These are phyloP conservation scores for Condylostylus longicornis DNA, from an alignment of 1,140 invertebrate genomes.

Conservation along the genomic window DNA sequence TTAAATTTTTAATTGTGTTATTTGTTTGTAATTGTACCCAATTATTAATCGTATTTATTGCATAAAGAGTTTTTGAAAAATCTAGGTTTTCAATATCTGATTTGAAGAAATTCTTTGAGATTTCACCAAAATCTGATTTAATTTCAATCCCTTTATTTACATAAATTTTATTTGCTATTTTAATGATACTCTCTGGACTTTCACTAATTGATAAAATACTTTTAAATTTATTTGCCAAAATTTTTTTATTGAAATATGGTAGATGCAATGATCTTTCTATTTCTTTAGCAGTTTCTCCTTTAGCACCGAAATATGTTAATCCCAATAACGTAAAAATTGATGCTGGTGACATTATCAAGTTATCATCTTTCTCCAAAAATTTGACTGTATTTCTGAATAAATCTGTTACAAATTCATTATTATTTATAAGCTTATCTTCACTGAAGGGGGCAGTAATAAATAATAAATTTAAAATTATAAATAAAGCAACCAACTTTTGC, in stretches of 20 bases:
- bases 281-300: slow-evolving; percentile 36
- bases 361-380: slow-evolving; percentile 27
- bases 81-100: slow-evolving; percentile 31
- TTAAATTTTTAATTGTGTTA: slow-evolving; percentile 40
- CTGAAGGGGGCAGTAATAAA: too few species aligned
- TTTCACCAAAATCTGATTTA: slow-evolving; percentile 13
- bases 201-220: slow-evolving; percentile 14
- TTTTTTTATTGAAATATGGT: slow-evolving; percentile 10
- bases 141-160: slow-evolving; percentile 17
- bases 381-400: too few species aligned
- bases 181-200: too few species aligned
- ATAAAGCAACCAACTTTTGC: too few species aligned
- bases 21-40: slow-evolving; percentile 45
- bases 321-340: slow-evolving; percentile 40
- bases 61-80: slow-evolving; percentile 26
- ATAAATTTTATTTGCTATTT: slow-evolving; percentile 29
- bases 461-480: too few species aligned
- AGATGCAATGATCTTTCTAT: slow-evolving; percentile 34
- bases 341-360: slow-evolving; percentile 42
- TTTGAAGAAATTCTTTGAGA: slow-evolving; percentile 20
- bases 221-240: slow-evolving; percentile 17
- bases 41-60: slow-evolving; percentile 37
- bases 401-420: too few species aligned
- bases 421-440: too few species aligned
- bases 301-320: slow-evolving; percentile 39